phyloP scores from a whole-genome alignment of 2,888 invertebrate species.

The Cataglyphis rosenhaueri region DNA sequence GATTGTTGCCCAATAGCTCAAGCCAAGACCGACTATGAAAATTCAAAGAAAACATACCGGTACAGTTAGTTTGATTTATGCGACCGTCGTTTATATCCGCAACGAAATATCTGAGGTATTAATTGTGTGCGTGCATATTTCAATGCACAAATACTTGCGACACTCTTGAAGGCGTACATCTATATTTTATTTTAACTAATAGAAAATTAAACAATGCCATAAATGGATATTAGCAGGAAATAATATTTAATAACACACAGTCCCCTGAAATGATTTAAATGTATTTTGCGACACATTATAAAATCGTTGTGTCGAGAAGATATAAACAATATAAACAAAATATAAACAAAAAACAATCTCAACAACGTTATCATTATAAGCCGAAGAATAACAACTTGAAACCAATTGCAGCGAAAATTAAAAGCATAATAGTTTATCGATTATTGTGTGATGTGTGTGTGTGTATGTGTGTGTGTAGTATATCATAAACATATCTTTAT shows the following conservation, averaged over 20 bases:
- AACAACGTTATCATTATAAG: conserved; percentile 6
- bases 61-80: neutral
- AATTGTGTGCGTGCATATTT: neutral
- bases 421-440: neutral
- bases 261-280: too few species aligned
- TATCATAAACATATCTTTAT: conserved; percentile 38
- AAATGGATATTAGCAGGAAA: neutral
- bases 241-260: neutral
- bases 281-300: neutral
- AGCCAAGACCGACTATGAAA: conserved; percentile 11
- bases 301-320: conserved; percentile 26
- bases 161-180: neutral
- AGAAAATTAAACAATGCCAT: neutral
- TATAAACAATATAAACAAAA: too few species aligned
- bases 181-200: neutral
- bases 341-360: neutral
- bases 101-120: neutral
- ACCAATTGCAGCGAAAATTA: conserved; percentile 37
- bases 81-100: neutral
- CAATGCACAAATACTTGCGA: neutral
- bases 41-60: conserved; percentile 1
- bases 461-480: neutral
- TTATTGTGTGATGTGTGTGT: neutral
- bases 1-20: conserved; percentile 37
- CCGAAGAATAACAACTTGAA: conserved; percentile 8